A percentile compares a stretch with the other conserved stretches of the same genome.
These are phyloP conservation scores for Panopea generosa DNA, from an alignment of 2,888 invertebrate genomes.

Conservation along the genomic window DNA sequence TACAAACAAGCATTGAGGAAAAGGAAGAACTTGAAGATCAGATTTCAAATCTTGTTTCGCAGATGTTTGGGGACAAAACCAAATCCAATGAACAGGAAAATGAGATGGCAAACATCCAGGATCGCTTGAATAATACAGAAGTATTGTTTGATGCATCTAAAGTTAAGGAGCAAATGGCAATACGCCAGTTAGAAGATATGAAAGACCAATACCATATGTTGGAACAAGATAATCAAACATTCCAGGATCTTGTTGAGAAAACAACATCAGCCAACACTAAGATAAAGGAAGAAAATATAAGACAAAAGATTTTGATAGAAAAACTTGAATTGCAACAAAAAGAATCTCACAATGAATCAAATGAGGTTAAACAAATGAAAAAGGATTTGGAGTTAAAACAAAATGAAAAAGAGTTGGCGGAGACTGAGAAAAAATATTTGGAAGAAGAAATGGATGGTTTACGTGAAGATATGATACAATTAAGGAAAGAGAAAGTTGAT, in stretches of 20 bases:
- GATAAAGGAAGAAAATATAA: conserved; percentile 60
- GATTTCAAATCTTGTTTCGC: conserved; percentile 26
- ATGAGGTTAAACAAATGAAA: conserved; percentile 60
- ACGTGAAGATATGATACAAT: conserved; percentile 63
- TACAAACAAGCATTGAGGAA: conserved; percentile 6
- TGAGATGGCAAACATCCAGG: conserved; percentile 34
- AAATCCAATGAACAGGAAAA: conserved; percentile 31
- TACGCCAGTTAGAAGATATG: conserved; percentile 64
- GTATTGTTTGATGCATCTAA: conserved; percentile 37
- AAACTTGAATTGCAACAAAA: conserved; percentile 26
- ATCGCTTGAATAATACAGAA: conserved; percentile 34
- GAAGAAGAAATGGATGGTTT: conserved; percentile 65
- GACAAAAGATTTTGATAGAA: conserved; percentile 47
- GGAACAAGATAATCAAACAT: conserved; percentile 63
- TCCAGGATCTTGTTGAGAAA: conserved; percentile 58
- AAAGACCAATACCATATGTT: conserved; percentile 73
- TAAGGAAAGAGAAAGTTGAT: conserved; percentile 59
- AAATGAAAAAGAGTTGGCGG: conserved; percentile 53
- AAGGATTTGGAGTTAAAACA: conserved; percentile 47
- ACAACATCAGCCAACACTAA: conserved; percentile 56
- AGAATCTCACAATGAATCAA: conserved; percentile 21
- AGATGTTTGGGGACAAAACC: conserved; percentile 27
- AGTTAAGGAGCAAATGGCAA: conserved; percentile 43
- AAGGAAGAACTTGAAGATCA: conserved; percentile 32
- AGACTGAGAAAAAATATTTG: conserved; percentile 58